Evolutionary conservation across 1,140 invertebrate genomes (phyloP).

Genomic region (Drosophila kepulauana): DNA sequence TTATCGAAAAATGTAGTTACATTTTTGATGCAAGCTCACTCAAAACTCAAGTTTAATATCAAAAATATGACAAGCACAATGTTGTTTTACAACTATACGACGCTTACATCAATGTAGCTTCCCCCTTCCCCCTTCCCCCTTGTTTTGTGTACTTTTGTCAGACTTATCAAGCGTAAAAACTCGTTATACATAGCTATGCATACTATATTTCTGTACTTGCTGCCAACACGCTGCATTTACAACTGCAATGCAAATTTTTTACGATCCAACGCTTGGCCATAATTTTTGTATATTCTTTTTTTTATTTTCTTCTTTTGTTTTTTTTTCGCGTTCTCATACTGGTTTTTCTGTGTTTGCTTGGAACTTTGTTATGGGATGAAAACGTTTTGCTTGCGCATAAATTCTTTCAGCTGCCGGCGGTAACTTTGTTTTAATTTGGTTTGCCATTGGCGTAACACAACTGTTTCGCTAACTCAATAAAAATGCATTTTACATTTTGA

Average conservation of each 20-base stretch:
- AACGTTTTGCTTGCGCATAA: constrained; percentile 31
- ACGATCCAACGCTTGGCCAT: constrained; percentile 57
- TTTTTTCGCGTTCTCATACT: background rate
- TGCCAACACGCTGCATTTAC: constrained; percentile 66
- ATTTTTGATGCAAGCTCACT: background rate
- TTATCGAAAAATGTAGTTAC: background rate
- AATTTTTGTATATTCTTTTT: constrained; percentile 33
- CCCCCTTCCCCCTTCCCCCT: background rate
- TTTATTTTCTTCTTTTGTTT: background rate
- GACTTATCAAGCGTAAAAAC: constrained; percentile 65
- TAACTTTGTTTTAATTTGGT: constrained; percentile 77
- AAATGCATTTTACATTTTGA: constrained; percentile 76
- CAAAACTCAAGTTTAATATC: constrained; percentile 1
- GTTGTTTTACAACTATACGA: constrained; percentile 9
- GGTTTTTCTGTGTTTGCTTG: background rate
- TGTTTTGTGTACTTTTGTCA: constrained; percentile 13
- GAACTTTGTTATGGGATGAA: constrained; percentile 22
- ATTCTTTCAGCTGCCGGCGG: constrained; percentile 36
- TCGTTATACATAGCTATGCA: constrained; percentile 54
- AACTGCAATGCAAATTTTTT: constrained; percentile 72
- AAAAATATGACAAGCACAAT: constrained; percentile 12
- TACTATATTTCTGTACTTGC: constrained; percentile 31
- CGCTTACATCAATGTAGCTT: background rate
- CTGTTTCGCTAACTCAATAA: constrained; percentile 70
- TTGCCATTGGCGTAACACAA: constrained; percentile 47